phyloP scores from a whole-genome alignment of 2,888 invertebrate genomes.

The Empis stercorea region DNA sequence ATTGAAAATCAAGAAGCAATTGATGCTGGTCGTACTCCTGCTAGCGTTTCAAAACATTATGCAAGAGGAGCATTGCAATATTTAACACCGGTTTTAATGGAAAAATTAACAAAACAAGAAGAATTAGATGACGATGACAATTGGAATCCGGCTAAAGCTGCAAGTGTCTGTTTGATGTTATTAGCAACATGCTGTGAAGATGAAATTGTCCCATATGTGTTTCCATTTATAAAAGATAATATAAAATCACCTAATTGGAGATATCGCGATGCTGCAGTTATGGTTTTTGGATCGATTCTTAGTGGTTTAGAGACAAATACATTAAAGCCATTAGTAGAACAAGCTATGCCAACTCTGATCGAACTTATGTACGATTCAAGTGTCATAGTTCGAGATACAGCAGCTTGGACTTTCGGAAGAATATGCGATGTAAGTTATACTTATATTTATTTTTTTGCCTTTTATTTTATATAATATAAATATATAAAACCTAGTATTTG shows the following conservation, averaged over 20 bases:
- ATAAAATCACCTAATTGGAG: slow-evolving; percentile 90
- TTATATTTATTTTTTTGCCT: too few species aligned
- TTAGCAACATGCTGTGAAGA: slow-evolving; percentile 96
- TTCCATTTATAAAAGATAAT: slow-evolving; percentile 92
- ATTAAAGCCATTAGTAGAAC: slow-evolving; percentile 85
- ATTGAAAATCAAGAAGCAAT: slow-evolving; percentile 90
- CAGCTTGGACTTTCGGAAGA: slow-evolving; percentile 96
- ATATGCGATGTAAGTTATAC: slow-evolving; percentile 66
- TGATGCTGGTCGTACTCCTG: slow-evolving; percentile 88
- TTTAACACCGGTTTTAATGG: slow-evolving; percentile 86
- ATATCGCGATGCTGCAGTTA: slow-evolving; percentile 88
- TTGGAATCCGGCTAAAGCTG: slow-evolving; percentile 99
- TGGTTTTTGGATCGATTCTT: slow-evolving; percentile 93
- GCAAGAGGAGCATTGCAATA: slow-evolving; percentile 96
- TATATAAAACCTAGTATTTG: too few species aligned
- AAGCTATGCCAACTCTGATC: slow-evolving; percentile 93
- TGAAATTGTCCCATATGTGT: slow-evolving; percentile 85
- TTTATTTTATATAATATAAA: too few species aligned
- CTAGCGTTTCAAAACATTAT: slow-evolving; percentile 86
- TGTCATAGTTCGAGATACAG: slow-evolving; percentile 91
- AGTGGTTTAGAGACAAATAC: slow-evolving; percentile 82
- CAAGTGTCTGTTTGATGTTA: slow-evolving; percentile 96
- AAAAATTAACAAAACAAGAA: slow-evolving; percentile 90
- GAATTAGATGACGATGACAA: slow-evolving; percentile 97
- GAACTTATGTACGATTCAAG: slow-evolving; percentile 87